Evolutionary conservation across 2,888 invertebrate species (phyloP).

Genomic region (Lucinisca nassula): DNA sequence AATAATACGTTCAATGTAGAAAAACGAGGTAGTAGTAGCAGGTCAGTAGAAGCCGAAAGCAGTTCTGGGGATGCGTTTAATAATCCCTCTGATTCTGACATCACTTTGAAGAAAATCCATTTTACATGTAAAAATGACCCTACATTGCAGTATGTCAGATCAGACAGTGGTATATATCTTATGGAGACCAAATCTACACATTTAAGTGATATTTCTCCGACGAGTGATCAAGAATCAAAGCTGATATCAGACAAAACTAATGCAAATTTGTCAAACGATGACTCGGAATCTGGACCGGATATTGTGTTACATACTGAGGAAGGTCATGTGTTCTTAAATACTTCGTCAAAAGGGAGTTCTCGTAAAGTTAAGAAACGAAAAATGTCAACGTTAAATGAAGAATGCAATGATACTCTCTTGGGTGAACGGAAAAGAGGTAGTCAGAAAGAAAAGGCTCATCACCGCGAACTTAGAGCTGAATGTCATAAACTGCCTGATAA

Average conservation of each 20-base stretch:
- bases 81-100: constrained; percentile 55
- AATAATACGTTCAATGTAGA: constrained; percentile 72
- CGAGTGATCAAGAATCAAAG: not conserved
- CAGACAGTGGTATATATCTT: constrained; percentile 44
- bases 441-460: not conserved
- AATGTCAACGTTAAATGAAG: constrained; percentile 3
- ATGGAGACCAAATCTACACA: constrained; percentile 28
- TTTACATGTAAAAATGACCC: constrained; percentile 44
- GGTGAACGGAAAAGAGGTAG: not conserved
- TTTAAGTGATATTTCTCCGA: not conserved
- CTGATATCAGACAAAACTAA: not conserved
- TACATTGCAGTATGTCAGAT: constrained; percentile 51
- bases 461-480: not conserved
- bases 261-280: constrained; percentile 20
- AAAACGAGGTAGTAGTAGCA: constrained; percentile 73
- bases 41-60: constrained; percentile 72
- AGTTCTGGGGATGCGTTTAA: constrained; percentile 72
- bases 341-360: not conserved
- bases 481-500: not conserved
- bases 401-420: not conserved
- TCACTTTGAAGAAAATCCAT: constrained; percentile 43
- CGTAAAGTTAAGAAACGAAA: not conserved
- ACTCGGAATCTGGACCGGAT: constrained; percentile 58
- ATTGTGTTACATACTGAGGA: constrained; percentile 67
- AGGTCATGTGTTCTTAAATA: constrained; percentile 57